Evolutionary conservation across 2,113 vertebrate species (phyloP), one percentile per base, ranked within the genome.

Genomic region (Cathartes aura): DNA sequence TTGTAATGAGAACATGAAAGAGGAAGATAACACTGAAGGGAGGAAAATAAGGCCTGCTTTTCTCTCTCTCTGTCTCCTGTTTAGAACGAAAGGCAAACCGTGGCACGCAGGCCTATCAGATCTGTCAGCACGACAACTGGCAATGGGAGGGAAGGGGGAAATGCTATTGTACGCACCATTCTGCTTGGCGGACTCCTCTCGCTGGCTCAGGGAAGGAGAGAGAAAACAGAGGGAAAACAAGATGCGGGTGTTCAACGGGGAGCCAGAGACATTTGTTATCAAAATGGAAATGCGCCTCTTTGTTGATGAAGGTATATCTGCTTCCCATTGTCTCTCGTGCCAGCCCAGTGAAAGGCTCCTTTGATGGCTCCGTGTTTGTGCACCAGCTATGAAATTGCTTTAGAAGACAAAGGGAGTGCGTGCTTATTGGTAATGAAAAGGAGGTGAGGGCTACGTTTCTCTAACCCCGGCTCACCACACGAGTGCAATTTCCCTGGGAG

Each of bases 381-480:
- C 97, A 97, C 30, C 9, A 8, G 96, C 96, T 97, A 97, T 97
- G 97, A 98, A 98, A 97, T 98, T 97, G 96, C 97, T 91, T 92
- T 19, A 27, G 63, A 88, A 97, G 97, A 97, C 97, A 98, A 97
- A 97, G 93, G 91, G 52, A 80, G 68, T 1, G 6, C 1, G 34
- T 73, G 94, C 93, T 91, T 93, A 59, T n/a, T 82, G 88, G 92
- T 63, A 89, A 97, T 95, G 95, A 94, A 84, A 96, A 81, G 87
- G 83, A 95, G 90, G 43, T 56, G 71, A 87, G 93, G 91, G 83
- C 88, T 58, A 5, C 4, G 3, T 86, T 47, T 68, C 91, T 66
- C 64, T 48, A 62, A 21, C 89, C 93, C 93, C 6, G 0, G 78
- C 73, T 82, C 64, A 27, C 62, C 60, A 88, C 22, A 18, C 9